phyloP scores from a whole-genome alignment of 1,140 invertebrate species.

The Gyrodactylus salaris region DNA sequence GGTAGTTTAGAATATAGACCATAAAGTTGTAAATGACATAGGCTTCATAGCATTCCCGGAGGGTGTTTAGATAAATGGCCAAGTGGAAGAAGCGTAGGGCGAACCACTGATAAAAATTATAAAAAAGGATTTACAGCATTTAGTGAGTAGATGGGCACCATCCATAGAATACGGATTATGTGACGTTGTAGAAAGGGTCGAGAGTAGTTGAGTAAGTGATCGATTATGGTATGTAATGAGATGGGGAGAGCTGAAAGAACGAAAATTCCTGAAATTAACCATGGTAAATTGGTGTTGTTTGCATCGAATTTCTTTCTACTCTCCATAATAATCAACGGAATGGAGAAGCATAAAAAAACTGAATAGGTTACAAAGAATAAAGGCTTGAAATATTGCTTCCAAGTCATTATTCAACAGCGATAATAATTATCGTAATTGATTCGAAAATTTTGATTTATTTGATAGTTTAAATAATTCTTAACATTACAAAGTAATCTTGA shows the following conservation, averaged over 20 bases:
- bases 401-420: conserved; percentile 19
- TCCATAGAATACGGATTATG: conserved; percentile 69
- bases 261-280: conserved; percentile 50
- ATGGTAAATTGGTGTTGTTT: conserved; percentile 25
- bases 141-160: conserved; percentile 76
- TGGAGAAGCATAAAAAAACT: conserved; percentile 39
- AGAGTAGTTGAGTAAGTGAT: conserved; percentile 65
- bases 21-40: conserved; percentile 94
- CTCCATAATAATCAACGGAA: conserved; percentile 39
- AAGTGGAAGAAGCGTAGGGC: conserved; percentile 32
- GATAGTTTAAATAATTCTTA: no score
- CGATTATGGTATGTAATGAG: conserved; percentile 62
- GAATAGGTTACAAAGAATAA: conserved; percentile 41
- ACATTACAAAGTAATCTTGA: no score
- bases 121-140: conserved; percentile 42
- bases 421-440: no score
- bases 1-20: conserved; percentile 58
- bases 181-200: conserved; percentile 64
- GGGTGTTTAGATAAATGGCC: conserved; percentile 57
- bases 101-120: conserved; percentile 33
- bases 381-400: conserved; percentile 55
- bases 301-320: conserved; percentile 16
- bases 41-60: conserved; percentile 63
- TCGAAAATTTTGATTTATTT: no score
- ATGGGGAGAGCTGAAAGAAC: conserved; percentile 55